These are phyloP conservation scores for Drosophila antonietae DNA, from an alignment of 2,888 invertebrate species.

Conservation along the genomic window DNA sequence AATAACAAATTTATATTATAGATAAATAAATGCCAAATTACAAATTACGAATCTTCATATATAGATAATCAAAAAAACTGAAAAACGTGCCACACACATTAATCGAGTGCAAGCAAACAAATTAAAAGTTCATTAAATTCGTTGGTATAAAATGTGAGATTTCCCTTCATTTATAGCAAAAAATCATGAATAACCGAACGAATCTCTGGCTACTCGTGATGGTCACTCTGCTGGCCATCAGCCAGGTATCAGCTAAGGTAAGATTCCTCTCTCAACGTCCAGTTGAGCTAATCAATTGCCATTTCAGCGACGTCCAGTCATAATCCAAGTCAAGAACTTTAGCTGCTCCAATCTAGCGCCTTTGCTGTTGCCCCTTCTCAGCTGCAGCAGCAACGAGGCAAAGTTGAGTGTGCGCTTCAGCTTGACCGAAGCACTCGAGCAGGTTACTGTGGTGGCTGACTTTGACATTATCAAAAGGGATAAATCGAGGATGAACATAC, in stretches of 20 bases:
- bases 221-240: neutral
- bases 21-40: too few species aligned
- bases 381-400: conserved; percentile 12
- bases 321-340: conserved; percentile 18
- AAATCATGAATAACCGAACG: conserved; percentile 10
- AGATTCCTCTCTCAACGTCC: too few species aligned
- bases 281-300: too few species aligned
- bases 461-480: conserved; percentile 42
- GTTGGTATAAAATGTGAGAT: conserved; percentile 1
- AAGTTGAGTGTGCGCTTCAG: neutral
- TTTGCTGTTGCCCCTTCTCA: neutral
- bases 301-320: neutral
- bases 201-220: neutral
- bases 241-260: conserved; percentile 18
- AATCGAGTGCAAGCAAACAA: neutral
- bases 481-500: conserved; percentile 46
- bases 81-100: neutral
- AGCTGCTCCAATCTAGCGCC: conserved; percentile 10
- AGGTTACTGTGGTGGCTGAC: neutral
- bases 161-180: neutral
- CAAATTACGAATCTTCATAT: neutral
- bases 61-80: neutral
- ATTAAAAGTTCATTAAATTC: conserved; percentile 12
- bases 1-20: too few species aligned
- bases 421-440: neutral